Base-by-base conservation (phyloP, 2,113 vertebrate genomes). In the Cathartes aura region DNA sequence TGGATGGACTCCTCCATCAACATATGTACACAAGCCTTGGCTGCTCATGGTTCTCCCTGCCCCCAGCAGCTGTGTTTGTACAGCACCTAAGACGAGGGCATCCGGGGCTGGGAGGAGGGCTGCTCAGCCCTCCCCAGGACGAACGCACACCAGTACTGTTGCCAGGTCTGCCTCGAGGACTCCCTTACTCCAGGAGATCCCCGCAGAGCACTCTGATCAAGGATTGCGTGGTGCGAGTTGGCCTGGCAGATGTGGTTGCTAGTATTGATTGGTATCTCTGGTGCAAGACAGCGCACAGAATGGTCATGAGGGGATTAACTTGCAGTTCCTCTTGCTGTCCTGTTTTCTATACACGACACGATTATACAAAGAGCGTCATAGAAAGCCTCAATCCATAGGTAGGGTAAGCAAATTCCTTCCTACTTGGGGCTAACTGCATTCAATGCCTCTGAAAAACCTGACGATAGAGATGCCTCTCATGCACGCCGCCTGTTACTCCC, bases 311-410 rank as follows among this genome's bases (percentile, higher is more conserved):
- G 56, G 43, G 34, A 24, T 82, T 58, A 75, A 63, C 47, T 43
- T 40, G 58, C 47, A 36, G 5, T 36, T 85, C 47, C 23, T 78
- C 26, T 67, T 19, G 26, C 63, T 53, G 45, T 58, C 32, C 32
- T 0, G 0, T 76, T 80, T 62, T 59, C 42, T 45, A 1, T 11
- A 5, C 27, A 15, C 60, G 67, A 40, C 7, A 5, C 2, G 22
- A 20, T 55, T 27, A 6, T 3, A 38, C 12, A 34, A 21, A 73
- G 42, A 47, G 40, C 3, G 2, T 36, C 26, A 13, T 2, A 40
- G 85, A 58, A 89, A 53, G 52, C 62, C 53, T 88, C 48, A 29
- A 1, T 38, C 60, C 15, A 1, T 12, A 55, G 32, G 34, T 9
- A 21, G 30, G 53, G 23, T 53, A 26, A 66, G 47, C n/a, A 48